Percentiles rank a stretch among this genome's conserved stretches.
Evolutionary conservation across 2,113 vertebrate genomes (phyloP).

Genomic region (Megaceryle maxima): DNA sequence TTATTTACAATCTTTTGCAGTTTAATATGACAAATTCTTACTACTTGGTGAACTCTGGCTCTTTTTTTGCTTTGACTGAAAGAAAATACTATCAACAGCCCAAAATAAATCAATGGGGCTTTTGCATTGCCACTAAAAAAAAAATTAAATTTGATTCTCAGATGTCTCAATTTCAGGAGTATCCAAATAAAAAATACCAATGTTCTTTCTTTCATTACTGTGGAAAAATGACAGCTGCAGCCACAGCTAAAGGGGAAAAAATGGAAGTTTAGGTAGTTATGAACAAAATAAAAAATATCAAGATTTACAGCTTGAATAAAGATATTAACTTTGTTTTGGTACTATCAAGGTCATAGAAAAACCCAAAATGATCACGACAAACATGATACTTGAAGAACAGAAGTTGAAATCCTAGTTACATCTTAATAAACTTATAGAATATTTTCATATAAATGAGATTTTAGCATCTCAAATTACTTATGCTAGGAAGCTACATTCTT

Average conservation of each 20-base stretch:
- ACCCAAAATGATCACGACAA: not conserved
- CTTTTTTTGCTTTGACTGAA: not conserved
- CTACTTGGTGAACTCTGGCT: not conserved
- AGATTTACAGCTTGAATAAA: not conserved
- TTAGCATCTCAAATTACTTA: not conserved
- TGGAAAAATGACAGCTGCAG: not conserved
- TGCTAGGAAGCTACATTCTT: not conserved
- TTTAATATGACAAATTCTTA: not conserved
- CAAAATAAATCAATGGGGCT: not conserved
- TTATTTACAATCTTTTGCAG: not conserved
- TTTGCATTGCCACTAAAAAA: not conserved
- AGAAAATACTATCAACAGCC: not conserved
- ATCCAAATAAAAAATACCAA: not conserved
- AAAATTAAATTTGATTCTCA: not conserved
- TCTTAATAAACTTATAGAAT: not conserved
- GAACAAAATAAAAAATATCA: not conserved
- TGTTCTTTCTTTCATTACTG: not conserved
- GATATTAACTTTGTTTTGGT: not conserved
- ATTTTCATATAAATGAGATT: not conserved
- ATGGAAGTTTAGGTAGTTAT: not conserved
- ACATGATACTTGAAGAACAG: not conserved
- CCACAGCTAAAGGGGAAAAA: not conserved
- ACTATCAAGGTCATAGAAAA: not conserved
- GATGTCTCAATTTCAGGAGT: not conserved
- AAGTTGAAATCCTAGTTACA: not conserved